Percentiles rank a stretch among this genome's conserved stretches.
Conservation (phyloP, 2,888 invertebrate genomes). For the Catocala sponsa region DNA sequence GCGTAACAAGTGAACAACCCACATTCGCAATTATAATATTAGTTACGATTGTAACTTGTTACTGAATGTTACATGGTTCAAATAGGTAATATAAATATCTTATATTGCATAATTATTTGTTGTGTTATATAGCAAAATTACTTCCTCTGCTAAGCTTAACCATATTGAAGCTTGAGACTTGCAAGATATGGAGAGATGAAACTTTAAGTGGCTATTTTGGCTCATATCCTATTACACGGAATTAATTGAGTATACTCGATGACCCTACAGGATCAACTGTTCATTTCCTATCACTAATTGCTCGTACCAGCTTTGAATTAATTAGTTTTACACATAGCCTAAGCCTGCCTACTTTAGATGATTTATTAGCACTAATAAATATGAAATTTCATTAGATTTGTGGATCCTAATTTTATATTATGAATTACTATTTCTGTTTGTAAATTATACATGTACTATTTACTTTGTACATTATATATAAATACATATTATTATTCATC, state of each 20-base stretch:
- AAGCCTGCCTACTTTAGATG: neutral
- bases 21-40: too few species aligned
- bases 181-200: slow-evolving; percentile 17
- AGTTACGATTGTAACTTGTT: too few species aligned
- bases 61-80: too few species aligned
- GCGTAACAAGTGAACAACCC: too few species aligned
- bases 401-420: too few species aligned
- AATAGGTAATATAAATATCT: too few species aligned
- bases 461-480: too few species aligned
- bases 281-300: slow-evolving; percentile 48
- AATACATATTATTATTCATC: too few species aligned
- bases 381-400: neutral
- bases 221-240: slow-evolving; percentile 30
- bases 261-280: slow-evolving; percentile 34
- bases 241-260: slow-evolving; percentile 39
- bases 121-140: too few species aligned
- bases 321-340: slow-evolving; percentile 30
- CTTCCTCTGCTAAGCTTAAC: neutral
- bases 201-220: slow-evolving; percentile 24
- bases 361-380: neutral
- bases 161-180: neutral
- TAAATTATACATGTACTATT: too few species aligned
- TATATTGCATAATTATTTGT: too few species aligned
- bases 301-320: slow-evolving; percentile 36
- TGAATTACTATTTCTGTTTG: too few species aligned